These are phyloP conservation scores for Hemistola chrysoprasaria DNA, from an alignment of 2,888 invertebrate species.

Conservation along the genomic window DNA sequence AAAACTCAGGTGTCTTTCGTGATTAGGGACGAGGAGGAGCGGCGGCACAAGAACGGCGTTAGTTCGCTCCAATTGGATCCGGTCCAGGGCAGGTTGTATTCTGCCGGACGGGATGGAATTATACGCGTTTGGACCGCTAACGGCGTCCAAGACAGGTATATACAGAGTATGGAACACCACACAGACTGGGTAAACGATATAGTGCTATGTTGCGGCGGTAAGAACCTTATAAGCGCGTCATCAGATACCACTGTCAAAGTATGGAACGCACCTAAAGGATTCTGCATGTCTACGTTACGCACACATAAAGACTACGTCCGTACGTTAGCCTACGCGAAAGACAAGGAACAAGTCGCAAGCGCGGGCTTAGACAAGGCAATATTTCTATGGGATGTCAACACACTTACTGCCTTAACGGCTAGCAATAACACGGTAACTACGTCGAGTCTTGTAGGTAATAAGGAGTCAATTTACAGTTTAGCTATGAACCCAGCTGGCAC, in stretches of 20 bases:
- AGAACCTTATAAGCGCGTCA: constrained; percentile 98
- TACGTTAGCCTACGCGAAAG: constrained; percentile 98
- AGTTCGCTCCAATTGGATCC: constrained; percentile 97
- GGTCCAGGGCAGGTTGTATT: constrained; percentile 92
- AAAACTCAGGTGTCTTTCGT: constrained; percentile 96
- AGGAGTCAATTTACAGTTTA: constrained; percentile 98
- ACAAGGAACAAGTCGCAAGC: constrained; percentile 97
- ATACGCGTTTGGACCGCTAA: constrained; percentile 92
- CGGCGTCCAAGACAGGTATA: constrained; percentile 84
- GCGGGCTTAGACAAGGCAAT: constrained; percentile 98
- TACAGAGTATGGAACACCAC: constrained; percentile 99
- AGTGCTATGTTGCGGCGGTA: constrained; percentile 97
- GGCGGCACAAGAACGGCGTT: constrained; percentile 96
- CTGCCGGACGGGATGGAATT: constrained; percentile 98
- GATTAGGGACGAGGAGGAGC: constrained; percentile 97
- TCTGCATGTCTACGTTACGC: constrained; percentile 98
- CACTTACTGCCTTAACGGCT: constrained; percentile 97
- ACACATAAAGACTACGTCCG: constrained; percentile 99
- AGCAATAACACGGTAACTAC: constrained; percentile 99
- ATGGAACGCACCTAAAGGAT: constrained; percentile 99
- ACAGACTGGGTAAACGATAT: constrained; percentile 99
- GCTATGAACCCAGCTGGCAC: constrained; percentile 99
- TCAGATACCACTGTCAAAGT: constrained; percentile 99
- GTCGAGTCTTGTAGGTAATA: constrained; percentile 97
- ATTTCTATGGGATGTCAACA: constrained; percentile 99